Evolutionary conservation across 2,113 vertebrate species (phyloP).

Genomic region (Lynx canadensis): DNA sequence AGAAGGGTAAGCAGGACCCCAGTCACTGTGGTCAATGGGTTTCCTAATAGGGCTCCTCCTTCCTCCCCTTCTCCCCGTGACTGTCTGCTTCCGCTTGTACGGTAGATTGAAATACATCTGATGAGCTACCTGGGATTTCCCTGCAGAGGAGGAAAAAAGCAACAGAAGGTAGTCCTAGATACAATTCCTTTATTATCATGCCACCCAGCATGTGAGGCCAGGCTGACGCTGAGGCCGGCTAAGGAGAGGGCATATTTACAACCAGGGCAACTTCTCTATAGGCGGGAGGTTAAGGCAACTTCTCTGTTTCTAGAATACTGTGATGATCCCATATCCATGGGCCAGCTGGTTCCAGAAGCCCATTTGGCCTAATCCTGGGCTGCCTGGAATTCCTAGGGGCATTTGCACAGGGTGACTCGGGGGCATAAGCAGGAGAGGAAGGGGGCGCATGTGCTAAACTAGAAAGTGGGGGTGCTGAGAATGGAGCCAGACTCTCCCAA

Average conservation of each 20-base stretch:
- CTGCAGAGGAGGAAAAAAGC: neutral
- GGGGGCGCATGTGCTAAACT: neutral
- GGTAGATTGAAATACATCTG: accelerated
- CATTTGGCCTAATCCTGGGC: neutral
- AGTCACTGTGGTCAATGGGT: no score
- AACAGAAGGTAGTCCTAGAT: neutral
- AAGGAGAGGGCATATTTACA: neutral
- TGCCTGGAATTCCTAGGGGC: neutral
- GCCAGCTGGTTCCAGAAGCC: neutral
- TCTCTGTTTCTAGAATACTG: neutral
- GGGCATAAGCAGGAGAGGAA: neutral
- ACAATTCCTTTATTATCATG: conserved; percentile 30
- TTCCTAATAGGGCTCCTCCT: neutral
- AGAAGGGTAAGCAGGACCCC: neutral
- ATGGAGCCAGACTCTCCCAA: neutral
- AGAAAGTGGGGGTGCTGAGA: accelerated
- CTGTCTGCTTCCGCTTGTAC: accelerated
- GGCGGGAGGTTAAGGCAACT: neutral
- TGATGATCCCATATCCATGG: neutral
- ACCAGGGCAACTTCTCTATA: neutral
- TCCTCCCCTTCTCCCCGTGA: no score
- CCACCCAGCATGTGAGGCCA: neutral
- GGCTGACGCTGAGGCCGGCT: neutral
- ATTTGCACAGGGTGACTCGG: neutral
- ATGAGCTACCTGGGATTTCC: neutral